Evolutionary conservation across 2,888 invertebrate species (phyloP).

Genomic region (Orthosia cruda): DNA sequence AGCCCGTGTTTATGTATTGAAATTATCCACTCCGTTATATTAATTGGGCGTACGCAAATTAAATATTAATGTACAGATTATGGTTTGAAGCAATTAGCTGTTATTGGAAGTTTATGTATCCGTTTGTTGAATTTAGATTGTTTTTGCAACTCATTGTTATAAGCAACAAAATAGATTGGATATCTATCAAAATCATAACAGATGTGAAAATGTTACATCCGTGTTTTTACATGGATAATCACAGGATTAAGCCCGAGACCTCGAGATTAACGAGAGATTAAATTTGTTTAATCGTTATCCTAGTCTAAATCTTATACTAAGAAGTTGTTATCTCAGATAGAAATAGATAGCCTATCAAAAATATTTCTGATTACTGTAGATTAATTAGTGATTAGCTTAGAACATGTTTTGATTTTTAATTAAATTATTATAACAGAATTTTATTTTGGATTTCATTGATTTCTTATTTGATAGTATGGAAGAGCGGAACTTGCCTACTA

Average conservation of each 20-base stretch:
- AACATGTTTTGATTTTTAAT: slow-evolving; percentile 64
- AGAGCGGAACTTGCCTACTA: not conserved
- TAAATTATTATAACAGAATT: slow-evolving; percentile 42
- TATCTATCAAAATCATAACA: slow-evolving; percentile 5
- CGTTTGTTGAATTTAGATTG: slow-evolving; percentile 47
- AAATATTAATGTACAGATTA: slow-evolving; percentile 58
- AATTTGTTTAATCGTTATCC: slow-evolving; percentile 44
- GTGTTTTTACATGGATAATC: slow-evolving; percentile 63
- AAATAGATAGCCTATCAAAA: slow-evolving; percentile 62
- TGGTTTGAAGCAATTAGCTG: slow-evolving; percentile 50
- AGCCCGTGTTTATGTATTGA: slow-evolving; percentile 65
- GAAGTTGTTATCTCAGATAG: slow-evolving; percentile 55
- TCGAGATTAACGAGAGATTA: slow-evolving; percentile 63
- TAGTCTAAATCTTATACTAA: slow-evolving; percentile 54
- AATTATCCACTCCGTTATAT: slow-evolving; percentile 63
- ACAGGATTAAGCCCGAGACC: slow-evolving; percentile 53
- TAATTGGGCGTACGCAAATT: slow-evolving; percentile 63
- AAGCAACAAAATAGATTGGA: not conserved
- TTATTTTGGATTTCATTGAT: slow-evolving; percentile 22
- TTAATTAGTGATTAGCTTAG: slow-evolving; percentile 61
- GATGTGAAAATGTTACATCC: slow-evolving; percentile 14
- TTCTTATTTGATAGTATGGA: slow-evolving; percentile 8
- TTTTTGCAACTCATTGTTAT: slow-evolving; percentile 22
- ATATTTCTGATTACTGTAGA: slow-evolving; percentile 63
- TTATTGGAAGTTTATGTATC: slow-evolving; percentile 60